Evolutionary conservation across 2,888 invertebrate genomes (phyloP).

Genomic region (Drosophila longiperda): DNA sequence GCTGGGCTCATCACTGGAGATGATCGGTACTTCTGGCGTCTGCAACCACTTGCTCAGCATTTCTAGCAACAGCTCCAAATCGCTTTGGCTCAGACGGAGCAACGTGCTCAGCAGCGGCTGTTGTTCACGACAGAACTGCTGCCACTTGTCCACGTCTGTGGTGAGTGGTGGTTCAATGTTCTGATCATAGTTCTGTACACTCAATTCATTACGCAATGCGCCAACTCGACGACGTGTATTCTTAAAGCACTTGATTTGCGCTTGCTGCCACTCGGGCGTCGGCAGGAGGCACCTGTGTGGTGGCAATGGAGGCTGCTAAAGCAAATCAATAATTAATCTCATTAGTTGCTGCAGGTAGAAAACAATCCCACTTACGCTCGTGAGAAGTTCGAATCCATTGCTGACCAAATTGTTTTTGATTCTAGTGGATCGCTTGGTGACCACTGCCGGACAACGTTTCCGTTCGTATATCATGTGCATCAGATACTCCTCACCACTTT

Average conservation of each 20-base stretch:
- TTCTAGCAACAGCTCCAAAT: constrained; percentile 81
- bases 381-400: constrained; percentile 22
- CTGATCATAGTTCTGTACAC: constrained; percentile 51
- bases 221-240: constrained; percentile 65
- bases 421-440: constrained; percentile 69
- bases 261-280: constrained; percentile 82
- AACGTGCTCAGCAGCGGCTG: constrained; percentile 80
- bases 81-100: constrained; percentile 80
- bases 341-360: neutral
- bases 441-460: constrained; percentile 82
- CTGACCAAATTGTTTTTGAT: constrained; percentile 21
- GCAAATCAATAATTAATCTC: neutral
- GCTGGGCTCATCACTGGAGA: constrained; percentile 27
- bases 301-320: constrained; percentile 49
- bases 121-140: constrained; percentile 75
- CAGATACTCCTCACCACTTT: constrained; percentile 83
- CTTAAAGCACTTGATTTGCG: constrained; percentile 78
- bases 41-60: constrained; percentile 80
- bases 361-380: constrained; percentile 38
- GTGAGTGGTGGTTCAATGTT: constrained; percentile 65
- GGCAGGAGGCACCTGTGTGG: constrained; percentile 74
- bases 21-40: neutral
- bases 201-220: constrained; percentile 58
- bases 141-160: constrained; percentile 74
- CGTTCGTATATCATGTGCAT: constrained; percentile 84